Conservation (phyloP, 2,888 invertebrate species). For the Metalampra italica region DNA sequence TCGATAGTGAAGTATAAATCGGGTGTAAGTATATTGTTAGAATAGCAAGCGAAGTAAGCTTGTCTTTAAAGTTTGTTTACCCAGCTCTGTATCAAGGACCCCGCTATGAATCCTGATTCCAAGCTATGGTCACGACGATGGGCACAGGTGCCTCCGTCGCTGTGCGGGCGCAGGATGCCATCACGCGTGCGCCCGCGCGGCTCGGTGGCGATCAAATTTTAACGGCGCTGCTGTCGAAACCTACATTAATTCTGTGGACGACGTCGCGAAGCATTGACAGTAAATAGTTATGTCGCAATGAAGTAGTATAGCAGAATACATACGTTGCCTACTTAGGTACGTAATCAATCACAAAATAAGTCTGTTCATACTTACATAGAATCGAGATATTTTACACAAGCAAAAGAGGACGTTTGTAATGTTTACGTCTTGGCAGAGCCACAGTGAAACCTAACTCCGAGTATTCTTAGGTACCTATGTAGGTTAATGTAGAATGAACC, state of each 20-base stretch:
- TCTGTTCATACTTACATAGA: too few relatives aligned
- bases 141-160: conserved; percentile 4
- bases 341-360: too few relatives aligned
- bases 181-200: conserved; percentile 38
- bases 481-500: too few relatives aligned
- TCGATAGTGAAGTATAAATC: too few relatives aligned
- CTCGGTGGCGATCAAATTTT: conserved; percentile 49
- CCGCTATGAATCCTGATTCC: background rate
- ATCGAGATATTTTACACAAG: too few relatives aligned
- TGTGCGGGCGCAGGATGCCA: conserved; percentile 19
- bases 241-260: conserved; percentile 28
- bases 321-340: too few relatives aligned
- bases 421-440: too few relatives aligned
- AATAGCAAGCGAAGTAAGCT: too few relatives aligned
- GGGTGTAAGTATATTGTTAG: too few relatives aligned
- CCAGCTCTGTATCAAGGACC: conserved; percentile 2
- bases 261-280: conserved; percentile 25
- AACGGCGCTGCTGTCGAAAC: conserved; percentile 38
- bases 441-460: too few relatives aligned
- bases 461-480: too few relatives aligned
- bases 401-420: conserved; percentile 1
- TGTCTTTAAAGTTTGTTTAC: background rate
- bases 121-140: background rate
- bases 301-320: background rate
- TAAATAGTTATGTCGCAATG: conserved; percentile 31